phyloP scores from a whole-genome alignment of 37 sponge, comb jelly and placozoan species.

The Mnemiopsis leidyi region DNA sequence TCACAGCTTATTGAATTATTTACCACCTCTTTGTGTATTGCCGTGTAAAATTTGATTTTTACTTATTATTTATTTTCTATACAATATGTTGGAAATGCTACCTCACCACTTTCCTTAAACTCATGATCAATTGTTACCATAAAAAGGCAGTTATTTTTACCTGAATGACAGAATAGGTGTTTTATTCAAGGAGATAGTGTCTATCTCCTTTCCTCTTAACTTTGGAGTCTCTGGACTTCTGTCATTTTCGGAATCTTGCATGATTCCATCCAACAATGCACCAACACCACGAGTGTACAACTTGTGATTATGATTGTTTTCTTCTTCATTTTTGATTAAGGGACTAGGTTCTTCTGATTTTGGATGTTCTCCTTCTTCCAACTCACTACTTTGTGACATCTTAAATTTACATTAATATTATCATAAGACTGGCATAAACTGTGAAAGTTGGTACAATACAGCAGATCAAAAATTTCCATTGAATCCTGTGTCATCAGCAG shows the following conservation, averaged over 20 bases:
- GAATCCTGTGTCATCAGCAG: too few species aligned
- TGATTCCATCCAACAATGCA: not conserved
- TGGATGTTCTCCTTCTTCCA: conserved; percentile 31
- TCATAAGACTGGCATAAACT: too few species aligned
- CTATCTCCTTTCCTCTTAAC: not conserved
- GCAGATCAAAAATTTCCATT: too few species aligned
- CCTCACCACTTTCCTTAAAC: too few species aligned
- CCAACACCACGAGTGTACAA: conserved; percentile 41
- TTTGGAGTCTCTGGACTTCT: not conserved
- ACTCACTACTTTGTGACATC: conserved; percentile 56
- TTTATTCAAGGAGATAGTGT: not conserved
- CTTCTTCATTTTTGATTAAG: not conserved
- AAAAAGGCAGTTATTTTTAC: not conserved
- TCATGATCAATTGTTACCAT: too few species aligned
- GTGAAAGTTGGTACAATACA: too few species aligned
- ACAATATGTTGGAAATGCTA: too few species aligned
- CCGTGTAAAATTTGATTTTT: too few species aligned
- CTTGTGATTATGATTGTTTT: conserved; percentile 32
- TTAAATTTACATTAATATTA: too few species aligned
- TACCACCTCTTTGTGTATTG: too few species aligned
- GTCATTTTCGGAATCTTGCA: not conserved
- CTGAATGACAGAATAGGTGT: not conserved
- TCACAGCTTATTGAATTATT: too few species aligned
- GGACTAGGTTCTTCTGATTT: not conserved
- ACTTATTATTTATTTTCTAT: too few species aligned